Base-by-base conservation (phyloP, 2,797 vertebrate genomes). In the Crax fasciolata region DNA sequence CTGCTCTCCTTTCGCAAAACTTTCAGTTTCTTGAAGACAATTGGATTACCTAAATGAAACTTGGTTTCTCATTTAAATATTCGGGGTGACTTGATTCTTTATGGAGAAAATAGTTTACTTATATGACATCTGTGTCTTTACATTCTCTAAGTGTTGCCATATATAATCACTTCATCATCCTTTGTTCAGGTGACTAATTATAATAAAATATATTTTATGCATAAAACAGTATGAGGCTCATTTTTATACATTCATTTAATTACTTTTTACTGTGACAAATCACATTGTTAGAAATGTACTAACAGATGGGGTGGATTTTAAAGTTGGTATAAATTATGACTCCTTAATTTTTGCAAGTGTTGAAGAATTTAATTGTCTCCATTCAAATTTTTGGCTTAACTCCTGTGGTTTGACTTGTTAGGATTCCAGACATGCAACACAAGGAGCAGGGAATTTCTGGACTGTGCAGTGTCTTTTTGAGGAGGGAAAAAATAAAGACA, bases 151-250 rank as follows among this genome's bases (percentile, higher is more conserved):
- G 24, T 63, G 79, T 86, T 93, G 70, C 66, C 79, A 43, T 94
- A 91, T 86, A 70, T 84, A 97, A 92, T 92, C 25, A 6, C 71
- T 92, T 91, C 84, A 93, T 92, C 89, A 82, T 95, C 87, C 66
- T 94, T 94, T 97, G 87, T 96, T 94, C 96, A 96, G 96, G 95
- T 94, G 73, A 97, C 91, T 93, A 91, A 96, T 96, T 93, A 93
- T 86, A 95, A 94, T 93, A 95, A 97, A 95, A 95, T 91, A 76
- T 88, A 90, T 91, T 93, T 84, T 90, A 93, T 90, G 77, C 80
- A 93, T 95, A 94, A 96, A 95, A 66, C 94, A 94, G 90, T 95
- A 94, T 84, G 95, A 91, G 74, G 84, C 91, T 84, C 16, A 0
- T 18, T 91, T 95, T 95, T 94, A 93, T 97, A 95, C 80, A 94